These are phyloP conservation scores for Eledona agricola DNA, from an alignment of 2,888 invertebrate genomes.

Conservation along the genomic window DNA sequence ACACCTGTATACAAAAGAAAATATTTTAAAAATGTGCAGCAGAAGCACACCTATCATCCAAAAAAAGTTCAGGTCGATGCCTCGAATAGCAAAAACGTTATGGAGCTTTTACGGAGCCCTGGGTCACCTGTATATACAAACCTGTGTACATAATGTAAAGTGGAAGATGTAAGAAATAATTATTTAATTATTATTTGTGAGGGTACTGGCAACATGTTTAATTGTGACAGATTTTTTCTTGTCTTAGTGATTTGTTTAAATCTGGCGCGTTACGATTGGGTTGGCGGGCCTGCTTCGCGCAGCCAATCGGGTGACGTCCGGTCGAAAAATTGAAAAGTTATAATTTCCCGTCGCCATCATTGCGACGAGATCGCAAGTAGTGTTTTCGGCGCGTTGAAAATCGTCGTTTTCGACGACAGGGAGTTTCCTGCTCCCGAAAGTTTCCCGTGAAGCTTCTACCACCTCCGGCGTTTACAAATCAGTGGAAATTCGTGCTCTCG, in stretches of 20 bases:
- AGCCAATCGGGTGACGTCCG: constrained; percentile 18
- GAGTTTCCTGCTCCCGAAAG: constrained; percentile 70
- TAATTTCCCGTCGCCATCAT: constrained; percentile 74
- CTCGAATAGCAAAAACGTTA: too few species aligned
- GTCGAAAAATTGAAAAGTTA: background rate
- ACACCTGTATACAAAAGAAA: too few species aligned
- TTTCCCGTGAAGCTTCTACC: constrained; percentile 52
- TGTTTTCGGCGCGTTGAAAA: constrained; percentile 60
- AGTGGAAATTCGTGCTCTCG: constrained; percentile 42
- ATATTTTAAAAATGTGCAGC: too few species aligned
- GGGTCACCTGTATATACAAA: too few species aligned
- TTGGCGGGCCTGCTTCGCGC: constrained; percentile 6
- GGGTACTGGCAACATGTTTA: too few species aligned
- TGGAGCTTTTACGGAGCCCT: too few species aligned
- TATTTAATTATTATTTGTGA: too few species aligned
- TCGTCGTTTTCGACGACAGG: constrained; percentile 76
- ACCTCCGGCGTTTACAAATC: constrained; percentile 29
- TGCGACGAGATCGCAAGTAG: constrained; percentile 70
- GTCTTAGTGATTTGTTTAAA: constrained; percentile 16
- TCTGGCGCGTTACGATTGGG: constrained; percentile 6
- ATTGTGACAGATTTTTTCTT: too few species aligned
- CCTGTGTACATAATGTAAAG: too few species aligned
- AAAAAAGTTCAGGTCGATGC: too few species aligned
- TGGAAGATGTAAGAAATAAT: too few species aligned
- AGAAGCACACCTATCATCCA: too few species aligned